phyloP scores from a whole-genome alignment of 2,888 invertebrate genomes.

The Hydriomena furcata region DNA sequence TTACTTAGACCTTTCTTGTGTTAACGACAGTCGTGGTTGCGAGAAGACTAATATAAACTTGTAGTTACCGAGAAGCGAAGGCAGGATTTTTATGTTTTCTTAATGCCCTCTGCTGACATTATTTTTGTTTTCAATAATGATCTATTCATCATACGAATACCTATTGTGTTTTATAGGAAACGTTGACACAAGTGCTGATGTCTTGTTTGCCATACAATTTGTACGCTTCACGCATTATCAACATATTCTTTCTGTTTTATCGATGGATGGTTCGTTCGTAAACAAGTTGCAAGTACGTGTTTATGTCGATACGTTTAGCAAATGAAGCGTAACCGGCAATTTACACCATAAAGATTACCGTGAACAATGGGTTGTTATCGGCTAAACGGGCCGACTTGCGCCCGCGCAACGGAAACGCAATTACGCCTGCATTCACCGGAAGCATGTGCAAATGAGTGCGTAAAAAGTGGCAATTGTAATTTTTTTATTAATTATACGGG shows the following conservation, averaged over 20 bases:
- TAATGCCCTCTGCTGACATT: no score
- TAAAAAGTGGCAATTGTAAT: slow-evolving; percentile 26
- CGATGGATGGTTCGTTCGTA: slow-evolving; percentile 6
- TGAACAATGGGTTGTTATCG: slow-evolving; percentile 37
- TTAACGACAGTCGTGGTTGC: no score
- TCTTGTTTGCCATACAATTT: slow-evolving; percentile 13
- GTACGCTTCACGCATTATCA: slow-evolving; percentile 12
- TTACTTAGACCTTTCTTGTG: no score
- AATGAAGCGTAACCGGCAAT: slow-evolving; percentile 37
- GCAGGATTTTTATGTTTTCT: no score
- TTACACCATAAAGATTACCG: slow-evolving; percentile 35
- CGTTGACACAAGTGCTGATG: slow-evolving; percentile 11
- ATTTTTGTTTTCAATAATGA: no score
- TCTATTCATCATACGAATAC: no score
- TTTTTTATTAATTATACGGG: no score
- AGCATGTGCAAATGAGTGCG: slow-evolving; percentile 30
- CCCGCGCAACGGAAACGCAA: slow-evolving; percentile 37
- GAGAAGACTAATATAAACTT: no score
- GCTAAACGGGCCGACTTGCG: slow-evolving; percentile 27
- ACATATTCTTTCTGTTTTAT: slow-evolving; percentile 3
- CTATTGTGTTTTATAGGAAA: slow-evolving; percentile 8
- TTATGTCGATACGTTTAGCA: slow-evolving; percentile 20
- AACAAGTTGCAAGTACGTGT: slow-evolving; percentile 5
- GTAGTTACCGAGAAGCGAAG: no score
- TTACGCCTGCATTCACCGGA: slow-evolving; percentile 35